Conservation (phyloP, 1,140 invertebrate species). For the Cyclina sinensis region DNA sequence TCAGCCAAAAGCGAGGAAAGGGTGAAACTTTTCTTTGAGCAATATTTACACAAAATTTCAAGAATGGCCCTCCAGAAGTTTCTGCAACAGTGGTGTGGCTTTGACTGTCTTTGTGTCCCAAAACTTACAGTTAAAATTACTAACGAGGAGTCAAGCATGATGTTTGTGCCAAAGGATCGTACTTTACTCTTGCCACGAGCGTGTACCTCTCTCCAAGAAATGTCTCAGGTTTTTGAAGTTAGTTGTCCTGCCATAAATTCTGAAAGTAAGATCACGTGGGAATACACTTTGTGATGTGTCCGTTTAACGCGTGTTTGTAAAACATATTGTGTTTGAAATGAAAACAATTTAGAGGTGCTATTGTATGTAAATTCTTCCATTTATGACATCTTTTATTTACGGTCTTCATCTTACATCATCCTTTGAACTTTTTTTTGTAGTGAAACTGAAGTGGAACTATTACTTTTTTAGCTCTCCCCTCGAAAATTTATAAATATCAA, state of each 20-base stretch:
- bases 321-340: too few species aligned
- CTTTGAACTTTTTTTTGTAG: too few species aligned
- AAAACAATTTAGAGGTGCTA: too few species aligned
- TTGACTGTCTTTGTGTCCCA: slow-evolving; percentile 46
- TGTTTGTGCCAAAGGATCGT: slow-evolving; percentile 8
- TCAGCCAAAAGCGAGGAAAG: slow-evolving; percentile 25
- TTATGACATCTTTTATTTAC: too few species aligned
- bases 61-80: background rate
- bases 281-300: slow-evolving; percentile 43
- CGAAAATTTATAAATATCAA: too few species aligned
- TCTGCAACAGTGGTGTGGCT: slow-evolving; percentile 47
- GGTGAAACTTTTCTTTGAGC: slow-evolving; percentile 57
- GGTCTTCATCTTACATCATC: too few species aligned
- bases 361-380: too few species aligned
- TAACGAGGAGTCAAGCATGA: background rate
- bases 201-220: slow-evolving; percentile 35
- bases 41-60: slow-evolving; percentile 55
- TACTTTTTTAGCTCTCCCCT: too few species aligned
- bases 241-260: background rate
- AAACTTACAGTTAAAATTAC: slow-evolving; percentile 40
- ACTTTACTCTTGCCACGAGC: slow-evolving; percentile 35
- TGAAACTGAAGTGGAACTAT: too few species aligned
- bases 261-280: slow-evolving; percentile 25
- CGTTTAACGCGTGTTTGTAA: too few species aligned
- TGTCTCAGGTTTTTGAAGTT: slow-evolving; percentile 35